Conservation (phyloP, 1,140 invertebrate species). For the Coptotermes formosanus region DNA sequence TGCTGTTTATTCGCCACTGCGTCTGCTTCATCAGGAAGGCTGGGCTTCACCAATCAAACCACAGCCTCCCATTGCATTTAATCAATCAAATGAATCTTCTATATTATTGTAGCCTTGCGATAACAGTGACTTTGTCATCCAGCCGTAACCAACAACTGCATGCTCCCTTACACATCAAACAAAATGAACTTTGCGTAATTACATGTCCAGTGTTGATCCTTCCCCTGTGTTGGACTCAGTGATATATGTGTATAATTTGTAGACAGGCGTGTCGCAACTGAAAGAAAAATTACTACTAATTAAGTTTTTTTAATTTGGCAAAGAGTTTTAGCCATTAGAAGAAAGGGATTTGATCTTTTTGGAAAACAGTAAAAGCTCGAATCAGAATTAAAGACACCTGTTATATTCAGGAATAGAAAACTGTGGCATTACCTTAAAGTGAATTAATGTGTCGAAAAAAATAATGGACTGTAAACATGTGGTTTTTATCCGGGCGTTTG, state of each 20-base stretch:
- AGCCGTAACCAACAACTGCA: not conserved
- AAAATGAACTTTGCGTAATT: not conserved
- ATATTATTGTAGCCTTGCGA: not conserved
- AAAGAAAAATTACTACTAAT: not conserved
- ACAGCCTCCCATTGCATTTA: conserved; percentile 3
- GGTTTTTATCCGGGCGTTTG: too few species aligned
- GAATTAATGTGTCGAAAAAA: not conserved
- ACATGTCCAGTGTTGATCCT: not conserved
- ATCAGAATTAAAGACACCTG: not conserved
- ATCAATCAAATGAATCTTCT: not conserved
- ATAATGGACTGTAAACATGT: too few species aligned
- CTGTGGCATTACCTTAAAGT: not conserved
- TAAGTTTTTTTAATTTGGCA: not conserved
- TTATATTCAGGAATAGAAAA: not conserved
- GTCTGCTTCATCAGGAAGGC: not conserved
- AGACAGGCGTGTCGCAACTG: not conserved
- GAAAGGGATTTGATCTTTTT: not conserved
- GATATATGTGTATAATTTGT: not conserved
- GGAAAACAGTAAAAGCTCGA: not conserved
- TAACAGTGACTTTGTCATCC: not conserved
- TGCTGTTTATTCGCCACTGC: not conserved
- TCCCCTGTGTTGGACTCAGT: not conserved
- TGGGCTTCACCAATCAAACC: not conserved
- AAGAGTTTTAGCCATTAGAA: not conserved
- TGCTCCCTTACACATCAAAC: not conserved